phyloP scores from a whole-genome alignment of 2,113 vertebrate species.

The Gobius niger region DNA sequence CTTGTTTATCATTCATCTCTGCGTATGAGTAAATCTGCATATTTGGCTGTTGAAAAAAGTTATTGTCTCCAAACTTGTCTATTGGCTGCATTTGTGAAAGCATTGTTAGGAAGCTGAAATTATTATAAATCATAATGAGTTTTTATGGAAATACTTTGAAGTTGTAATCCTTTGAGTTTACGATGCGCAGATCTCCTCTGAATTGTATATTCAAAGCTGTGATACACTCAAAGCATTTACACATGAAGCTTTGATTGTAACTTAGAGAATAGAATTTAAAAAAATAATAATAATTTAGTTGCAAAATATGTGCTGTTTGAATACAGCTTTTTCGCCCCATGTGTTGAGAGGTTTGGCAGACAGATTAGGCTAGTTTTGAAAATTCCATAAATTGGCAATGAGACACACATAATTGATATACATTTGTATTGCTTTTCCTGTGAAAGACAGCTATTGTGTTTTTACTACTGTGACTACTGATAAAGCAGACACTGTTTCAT shows the following conservation, averaged over 20 bases:
- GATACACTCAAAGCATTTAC: too few relatives aligned
- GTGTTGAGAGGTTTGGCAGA: too few relatives aligned
- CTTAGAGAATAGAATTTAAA: background rate
- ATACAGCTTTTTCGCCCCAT: too few relatives aligned
- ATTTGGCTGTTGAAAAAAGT: background rate
- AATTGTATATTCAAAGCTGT: background rate
- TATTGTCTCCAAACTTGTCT: background rate
- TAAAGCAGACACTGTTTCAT: too few relatives aligned
- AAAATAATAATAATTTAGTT: background rate
- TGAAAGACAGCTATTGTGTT: too few relatives aligned
- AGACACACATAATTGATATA: too few relatives aligned
- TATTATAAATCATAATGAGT: background rate
- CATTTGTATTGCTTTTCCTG: too few relatives aligned
- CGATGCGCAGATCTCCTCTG: background rate
- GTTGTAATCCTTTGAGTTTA: slow-evolving; percentile 3
- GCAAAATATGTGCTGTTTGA: background rate
- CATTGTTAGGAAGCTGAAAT: background rate
- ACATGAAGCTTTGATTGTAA: background rate
- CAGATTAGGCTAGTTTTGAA: too few relatives aligned
- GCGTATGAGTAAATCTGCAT: too few relatives aligned
- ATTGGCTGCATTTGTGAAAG: background rate
- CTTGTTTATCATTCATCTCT: too few relatives aligned
- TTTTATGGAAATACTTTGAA: slow-evolving; percentile 9
- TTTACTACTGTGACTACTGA: too few relatives aligned
- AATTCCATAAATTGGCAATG: too few relatives aligned